Evolutionary conservation across 2,113 vertebrate species (phyloP).

Genomic region (Percopsis transmontana): DNA sequence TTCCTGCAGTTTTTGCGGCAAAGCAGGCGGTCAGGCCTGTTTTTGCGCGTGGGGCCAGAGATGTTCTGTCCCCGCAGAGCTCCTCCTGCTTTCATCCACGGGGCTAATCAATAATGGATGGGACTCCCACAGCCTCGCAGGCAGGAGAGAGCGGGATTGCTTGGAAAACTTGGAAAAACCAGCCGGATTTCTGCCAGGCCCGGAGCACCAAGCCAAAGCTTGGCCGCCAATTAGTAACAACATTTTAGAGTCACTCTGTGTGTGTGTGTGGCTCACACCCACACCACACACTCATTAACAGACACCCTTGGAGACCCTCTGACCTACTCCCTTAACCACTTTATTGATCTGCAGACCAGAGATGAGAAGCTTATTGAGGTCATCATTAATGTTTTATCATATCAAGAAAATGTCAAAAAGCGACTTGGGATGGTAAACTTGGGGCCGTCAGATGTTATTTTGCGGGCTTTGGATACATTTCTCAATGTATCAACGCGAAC

Average conservation of each 20-base stretch:
- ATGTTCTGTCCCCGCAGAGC: conserved; percentile 67
- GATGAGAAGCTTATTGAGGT: conserved; percentile 78
- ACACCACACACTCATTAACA: conserved; percentile 20
- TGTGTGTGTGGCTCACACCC: not conserved
- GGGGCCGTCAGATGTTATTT: conserved; percentile 68
- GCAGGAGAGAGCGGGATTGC: conserved; percentile 29
- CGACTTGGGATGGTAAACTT: conserved; percentile 69
- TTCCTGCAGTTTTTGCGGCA: conserved; percentile 41
- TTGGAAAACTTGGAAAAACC: conserved; percentile 60
- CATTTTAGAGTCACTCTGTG: conserved; percentile 60
- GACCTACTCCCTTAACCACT: conserved; percentile 77
- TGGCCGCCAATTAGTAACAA: conserved; percentile 72
- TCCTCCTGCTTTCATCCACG: conserved; percentile 67
- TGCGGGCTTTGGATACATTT: conserved; percentile 62
- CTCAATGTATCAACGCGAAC: conserved; percentile 62
- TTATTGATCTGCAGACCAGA: conserved; percentile 78
- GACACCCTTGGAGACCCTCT: conserved; percentile 66
- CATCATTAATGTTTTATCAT: conserved; percentile 77
- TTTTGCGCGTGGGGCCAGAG: conserved; percentile 65
- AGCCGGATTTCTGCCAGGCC: conserved; percentile 52
- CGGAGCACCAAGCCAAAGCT: conserved; percentile 25
- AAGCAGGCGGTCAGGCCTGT: conserved; percentile 32
- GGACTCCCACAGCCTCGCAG: conserved; percentile 69
- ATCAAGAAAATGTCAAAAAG: conserved; percentile 77
- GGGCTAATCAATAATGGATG: conserved; percentile 78